phyloP scores from a whole-genome alignment of 2,888 invertebrate genomes.

The Saturnia pavonia region DNA sequence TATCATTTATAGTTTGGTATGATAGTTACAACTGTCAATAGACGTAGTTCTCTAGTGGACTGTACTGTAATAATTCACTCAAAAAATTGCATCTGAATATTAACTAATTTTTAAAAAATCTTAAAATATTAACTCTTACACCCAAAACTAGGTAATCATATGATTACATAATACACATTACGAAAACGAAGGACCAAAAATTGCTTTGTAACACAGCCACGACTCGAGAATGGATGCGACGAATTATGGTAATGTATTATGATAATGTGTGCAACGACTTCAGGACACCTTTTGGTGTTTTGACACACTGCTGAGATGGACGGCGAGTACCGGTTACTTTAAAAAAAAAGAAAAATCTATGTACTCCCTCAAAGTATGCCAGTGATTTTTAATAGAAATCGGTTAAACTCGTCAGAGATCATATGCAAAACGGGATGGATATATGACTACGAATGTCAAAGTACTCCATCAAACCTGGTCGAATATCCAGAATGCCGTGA shows the following conservation, averaged over 20 bases:
- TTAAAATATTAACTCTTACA: background rate
- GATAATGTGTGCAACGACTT: constrained; percentile 59
- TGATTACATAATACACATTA: constrained; percentile 46
- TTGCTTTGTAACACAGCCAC: constrained; percentile 42
- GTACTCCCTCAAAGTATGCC: too few relatives aligned
- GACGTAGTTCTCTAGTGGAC: background rate
- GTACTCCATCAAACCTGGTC: too few relatives aligned
- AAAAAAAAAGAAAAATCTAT: too few relatives aligned
- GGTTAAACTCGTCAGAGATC: too few relatives aligned
- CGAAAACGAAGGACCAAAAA: constrained; percentile 43
- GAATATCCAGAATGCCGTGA: too few relatives aligned
- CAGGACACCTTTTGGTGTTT: constrained; percentile 37
- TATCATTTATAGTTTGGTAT: too few relatives aligned
- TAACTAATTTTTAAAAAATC: background rate
- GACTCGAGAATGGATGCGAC: constrained; percentile 50
- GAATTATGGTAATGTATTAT: constrained; percentile 65
- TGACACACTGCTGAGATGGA: constrained; percentile 37
- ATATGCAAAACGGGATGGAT: too few relatives aligned
- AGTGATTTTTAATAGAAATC: too few relatives aligned
- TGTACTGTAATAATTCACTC: background rate
- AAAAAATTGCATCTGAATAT: background rate
- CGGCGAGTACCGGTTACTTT: constrained; percentile 20
- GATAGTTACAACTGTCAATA: background rate
- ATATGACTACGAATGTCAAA: too few relatives aligned
- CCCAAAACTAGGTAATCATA: constrained; percentile 44